phyloP scores from a whole-genome alignment of 1,140 invertebrate genomes.

The Heterodera carotae region DNA sequence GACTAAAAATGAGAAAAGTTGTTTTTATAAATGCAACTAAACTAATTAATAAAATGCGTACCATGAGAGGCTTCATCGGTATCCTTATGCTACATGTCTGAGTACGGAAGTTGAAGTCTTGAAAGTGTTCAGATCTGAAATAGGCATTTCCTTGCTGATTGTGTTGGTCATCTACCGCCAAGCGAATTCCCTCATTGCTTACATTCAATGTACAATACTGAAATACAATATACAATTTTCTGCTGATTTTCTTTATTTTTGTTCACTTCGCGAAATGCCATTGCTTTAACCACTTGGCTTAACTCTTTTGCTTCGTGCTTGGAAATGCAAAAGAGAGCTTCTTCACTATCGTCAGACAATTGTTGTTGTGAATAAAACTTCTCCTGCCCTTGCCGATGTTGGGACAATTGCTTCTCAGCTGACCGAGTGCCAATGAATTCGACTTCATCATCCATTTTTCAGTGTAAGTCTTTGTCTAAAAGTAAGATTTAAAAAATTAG shows the following conservation, averaged over 20 bases:
- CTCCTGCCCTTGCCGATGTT: neutral
- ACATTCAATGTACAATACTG: constrained; percentile 27
- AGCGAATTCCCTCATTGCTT: constrained; percentile 29
- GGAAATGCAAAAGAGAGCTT: neutral
- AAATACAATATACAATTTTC: neutral
- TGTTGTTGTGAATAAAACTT: neutral
- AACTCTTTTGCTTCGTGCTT: constrained; percentile 28
- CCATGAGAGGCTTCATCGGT: constrained; percentile 17
- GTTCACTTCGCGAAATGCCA: constrained; percentile 23
- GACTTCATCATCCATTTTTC: too few relatives aligned
- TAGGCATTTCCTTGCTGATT: constrained; percentile 25
- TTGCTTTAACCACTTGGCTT: constrained; percentile 22
- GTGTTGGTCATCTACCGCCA: constrained; percentile 23
- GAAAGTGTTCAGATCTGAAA: constrained; percentile 25
- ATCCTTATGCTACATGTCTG: constrained; percentile 17
- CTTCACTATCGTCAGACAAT: neutral
- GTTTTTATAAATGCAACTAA: too few relatives aligned
- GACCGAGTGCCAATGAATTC: too few relatives aligned
- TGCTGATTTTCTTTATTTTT: neutral
- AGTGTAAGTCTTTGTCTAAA: too few relatives aligned
- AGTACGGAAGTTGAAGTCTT: constrained; percentile 18
- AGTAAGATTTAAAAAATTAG: too few relatives aligned
- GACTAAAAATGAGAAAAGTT: neutral
- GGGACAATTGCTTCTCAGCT: too few relatives aligned
- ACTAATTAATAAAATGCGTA: too few relatives aligned